phyloP scores from a whole-genome alignment of 1,140 invertebrate species.

The Drosophila carrolli region DNA sequence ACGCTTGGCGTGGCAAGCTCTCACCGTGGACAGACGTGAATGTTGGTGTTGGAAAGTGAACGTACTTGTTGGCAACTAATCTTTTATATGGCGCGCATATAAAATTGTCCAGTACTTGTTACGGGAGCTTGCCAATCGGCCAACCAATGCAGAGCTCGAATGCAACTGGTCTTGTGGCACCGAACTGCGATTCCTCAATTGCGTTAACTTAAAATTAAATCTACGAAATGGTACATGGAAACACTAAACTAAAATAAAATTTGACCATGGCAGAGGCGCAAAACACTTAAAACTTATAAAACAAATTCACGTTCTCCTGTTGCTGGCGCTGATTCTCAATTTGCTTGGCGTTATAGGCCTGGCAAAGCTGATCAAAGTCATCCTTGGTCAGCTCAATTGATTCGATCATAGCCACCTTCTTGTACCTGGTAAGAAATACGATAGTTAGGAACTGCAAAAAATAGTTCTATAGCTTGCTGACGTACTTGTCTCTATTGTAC shows the following conservation, averaged over 20 bases:
- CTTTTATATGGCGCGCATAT: conserved; percentile 63
- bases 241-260: conserved; percentile 68
- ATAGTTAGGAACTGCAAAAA: not conserved
- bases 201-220: conserved; percentile 32
- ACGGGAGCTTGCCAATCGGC: conserved; percentile 15
- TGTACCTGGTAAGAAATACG: conserved; percentile 49
- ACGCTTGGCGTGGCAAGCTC: conserved; percentile 54
- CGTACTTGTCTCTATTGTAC: conserved; percentile 91
- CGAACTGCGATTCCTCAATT: conserved; percentile 3
- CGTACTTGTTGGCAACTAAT: conserved; percentile 44
- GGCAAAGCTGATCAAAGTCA: conserved; percentile 56
- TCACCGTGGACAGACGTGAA: conserved; percentile 24
- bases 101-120: conserved; percentile 56
- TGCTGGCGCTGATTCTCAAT: conserved; percentile 21
- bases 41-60: conserved; percentile 4
- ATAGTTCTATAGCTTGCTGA: conserved; percentile 3
- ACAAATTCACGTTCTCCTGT: conserved; percentile 59
- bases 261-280: conserved; percentile 59
- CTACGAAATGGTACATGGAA: conserved; percentile 51
- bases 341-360: conserved; percentile 49
- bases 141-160: not conserved
- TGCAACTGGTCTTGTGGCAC: not conserved
- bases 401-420: conserved; percentile 66
- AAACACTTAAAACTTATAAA: conserved; percentile 82
- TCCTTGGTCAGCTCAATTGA: conserved; percentile 54